Evolutionary conservation across 1,140 invertebrate genomes (phyloP).

Genomic region (Diorhabda carinulata): DNA sequence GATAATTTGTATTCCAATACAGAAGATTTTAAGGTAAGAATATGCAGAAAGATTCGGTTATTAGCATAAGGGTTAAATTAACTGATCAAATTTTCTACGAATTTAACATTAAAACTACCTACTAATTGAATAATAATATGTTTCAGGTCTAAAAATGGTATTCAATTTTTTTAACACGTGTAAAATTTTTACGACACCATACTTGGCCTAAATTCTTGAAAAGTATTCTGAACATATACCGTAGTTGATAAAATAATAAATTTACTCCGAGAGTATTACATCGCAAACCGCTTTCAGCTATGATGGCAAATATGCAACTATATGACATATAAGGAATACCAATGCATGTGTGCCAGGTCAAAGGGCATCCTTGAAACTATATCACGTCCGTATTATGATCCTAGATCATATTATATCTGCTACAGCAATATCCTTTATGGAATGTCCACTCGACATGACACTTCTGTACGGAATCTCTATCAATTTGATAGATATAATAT

Average conservation of each 20-base stretch:
- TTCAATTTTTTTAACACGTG: no score
- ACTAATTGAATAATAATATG: no score
- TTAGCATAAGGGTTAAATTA: no score
- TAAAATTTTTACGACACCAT: no score
- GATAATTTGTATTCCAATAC: no score
- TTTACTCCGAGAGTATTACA: neutral
- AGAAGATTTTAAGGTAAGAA: no score
- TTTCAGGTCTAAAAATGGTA: no score
- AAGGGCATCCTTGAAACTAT: constrained; percentile 21
- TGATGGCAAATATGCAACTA: constrained; percentile 5
- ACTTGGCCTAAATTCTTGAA: no score
- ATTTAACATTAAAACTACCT: no score
- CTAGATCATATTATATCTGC: constrained; percentile 15
- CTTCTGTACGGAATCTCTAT: constrained; percentile 12
- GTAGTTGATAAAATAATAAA: neutral
- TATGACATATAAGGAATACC: constrained; percentile 22
- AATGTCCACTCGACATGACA: constrained; percentile 17
- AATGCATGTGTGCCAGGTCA: constrained; percentile 31
- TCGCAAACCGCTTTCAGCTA: neutral
- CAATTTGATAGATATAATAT: neutral
- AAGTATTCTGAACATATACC: no score
- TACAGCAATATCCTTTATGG: constrained; percentile 10
- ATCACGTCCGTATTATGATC: constrained; percentile 15
- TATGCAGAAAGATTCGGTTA: no score
- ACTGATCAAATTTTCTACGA: no score